These are phyloP conservation scores for Heteromurus nitidus DNA, from an alignment of 2,888 invertebrate genomes.

Conservation along the genomic window DNA sequence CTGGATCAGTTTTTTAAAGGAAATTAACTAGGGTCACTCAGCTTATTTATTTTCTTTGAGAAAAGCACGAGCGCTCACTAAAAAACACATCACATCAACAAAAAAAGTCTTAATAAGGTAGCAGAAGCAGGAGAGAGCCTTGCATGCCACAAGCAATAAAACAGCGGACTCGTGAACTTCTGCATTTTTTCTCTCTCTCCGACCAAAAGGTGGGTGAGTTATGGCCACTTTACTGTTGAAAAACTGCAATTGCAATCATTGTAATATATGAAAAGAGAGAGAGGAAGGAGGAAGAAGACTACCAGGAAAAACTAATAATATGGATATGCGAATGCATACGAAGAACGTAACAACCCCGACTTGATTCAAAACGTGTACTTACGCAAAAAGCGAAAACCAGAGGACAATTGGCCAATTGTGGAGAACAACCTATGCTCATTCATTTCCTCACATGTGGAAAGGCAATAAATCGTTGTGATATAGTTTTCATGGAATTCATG, in stretches of 20 bases:
- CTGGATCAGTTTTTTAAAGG: background rate
- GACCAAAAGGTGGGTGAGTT: background rate
- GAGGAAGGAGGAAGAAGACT: too few relatives aligned
- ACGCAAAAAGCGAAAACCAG: too few relatives aligned
- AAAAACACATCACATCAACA: background rate
- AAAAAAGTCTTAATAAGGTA: background rate
- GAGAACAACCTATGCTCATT: slow-evolving; percentile 21
- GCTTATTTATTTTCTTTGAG: background rate
- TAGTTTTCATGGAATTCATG: slow-evolving; percentile 38
- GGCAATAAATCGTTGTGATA: slow-evolving; percentile 51
- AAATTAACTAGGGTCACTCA: background rate
- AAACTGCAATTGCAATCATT: slow-evolving; percentile 6
- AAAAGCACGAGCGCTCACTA: too few relatives aligned
- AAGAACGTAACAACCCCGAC: too few relatives aligned
- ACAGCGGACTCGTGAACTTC: too few relatives aligned
- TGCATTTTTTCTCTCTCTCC: background rate
- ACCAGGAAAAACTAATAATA: too few relatives aligned
- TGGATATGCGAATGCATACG: too few relatives aligned
- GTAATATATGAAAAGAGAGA: background rate
- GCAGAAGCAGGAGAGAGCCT: too few relatives aligned
- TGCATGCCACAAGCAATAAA: background rate
- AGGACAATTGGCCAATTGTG: too few relatives aligned
- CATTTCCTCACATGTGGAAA: slow-evolving; percentile 61
- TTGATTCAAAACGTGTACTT: too few relatives aligned
- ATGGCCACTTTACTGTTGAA: slow-evolving; percentile 6